Evolutionary conservation across 2,797 vertebrate species (phyloP).

Genomic region (Chaetophractus vellerosus): DNA sequence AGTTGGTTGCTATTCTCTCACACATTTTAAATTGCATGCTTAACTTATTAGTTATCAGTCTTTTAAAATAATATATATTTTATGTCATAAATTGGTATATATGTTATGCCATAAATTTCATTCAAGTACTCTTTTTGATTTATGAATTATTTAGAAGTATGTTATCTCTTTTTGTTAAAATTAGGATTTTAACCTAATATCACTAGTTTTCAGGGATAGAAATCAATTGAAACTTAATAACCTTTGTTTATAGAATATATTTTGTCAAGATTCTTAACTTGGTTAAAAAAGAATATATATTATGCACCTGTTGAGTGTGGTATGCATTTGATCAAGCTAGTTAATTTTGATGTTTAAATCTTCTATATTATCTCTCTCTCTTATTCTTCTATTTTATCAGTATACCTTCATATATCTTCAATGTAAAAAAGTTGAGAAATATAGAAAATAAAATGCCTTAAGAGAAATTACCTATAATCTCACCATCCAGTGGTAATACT

Average conservation of each 20-base stretch:
- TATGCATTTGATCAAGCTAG: neutral
- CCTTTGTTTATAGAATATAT: neutral
- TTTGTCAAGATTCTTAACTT: neutral
- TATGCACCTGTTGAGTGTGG: too few relatives aligned
- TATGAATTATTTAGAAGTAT: neutral
- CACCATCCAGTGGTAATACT: neutral
- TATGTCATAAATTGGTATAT: too few relatives aligned
- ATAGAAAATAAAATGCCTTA: neutral
- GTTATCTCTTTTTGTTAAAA: neutral
- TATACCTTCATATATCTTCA: neutral
- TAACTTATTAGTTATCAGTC: neutral
- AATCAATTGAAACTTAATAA: neutral
- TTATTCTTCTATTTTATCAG: neutral
- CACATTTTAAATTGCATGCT: neutral
- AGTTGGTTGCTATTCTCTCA: neutral
- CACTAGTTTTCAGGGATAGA: neutral
- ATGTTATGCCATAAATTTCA: neutral
- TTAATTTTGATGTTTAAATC: neutral
- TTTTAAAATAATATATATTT: neutral
- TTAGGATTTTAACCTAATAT: neutral
- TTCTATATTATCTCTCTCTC: neutral
- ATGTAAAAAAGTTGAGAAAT: neutral
- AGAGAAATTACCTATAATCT: neutral
- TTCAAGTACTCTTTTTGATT: neutral
- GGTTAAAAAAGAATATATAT: neutral